phyloP scores from a whole-genome alignment of 2,113 vertebrate genomes.

The Pluvianellus socialis region DNA sequence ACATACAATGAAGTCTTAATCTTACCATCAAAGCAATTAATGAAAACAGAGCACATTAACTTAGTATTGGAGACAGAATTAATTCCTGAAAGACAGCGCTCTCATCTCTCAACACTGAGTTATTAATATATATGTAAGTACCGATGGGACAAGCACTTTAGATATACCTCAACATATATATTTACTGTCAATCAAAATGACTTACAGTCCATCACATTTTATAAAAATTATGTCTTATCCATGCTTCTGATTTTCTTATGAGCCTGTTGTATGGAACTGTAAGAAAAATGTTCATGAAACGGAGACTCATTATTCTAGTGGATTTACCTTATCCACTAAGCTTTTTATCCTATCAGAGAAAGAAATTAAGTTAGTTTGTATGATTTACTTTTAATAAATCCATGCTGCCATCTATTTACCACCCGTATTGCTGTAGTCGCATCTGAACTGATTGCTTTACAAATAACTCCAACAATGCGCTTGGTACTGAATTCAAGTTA shows the following conservation, averaged over 20 bases:
- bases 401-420: conserved; percentile 45
- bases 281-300: background rate
- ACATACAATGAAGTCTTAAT: conserved; percentile 28
- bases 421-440: background rate
- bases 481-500: background rate
- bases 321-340: conserved; percentile 44
- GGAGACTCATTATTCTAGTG: background rate
- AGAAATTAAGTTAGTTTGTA: conserved; percentile 44
- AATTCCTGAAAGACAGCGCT: background rate
- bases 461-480: background rate
- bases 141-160: background rate
- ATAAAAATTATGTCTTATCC: background rate
- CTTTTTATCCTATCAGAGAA: conserved; percentile 40
- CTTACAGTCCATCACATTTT: background rate
- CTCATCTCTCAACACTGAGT: background rate
- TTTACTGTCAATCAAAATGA: conserved; percentile 14
- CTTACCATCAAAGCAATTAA: conserved; percentile 32
- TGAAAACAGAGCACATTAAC: conserved; percentile 27
- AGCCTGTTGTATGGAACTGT: background rate
- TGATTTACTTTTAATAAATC: conserved; percentile 51
- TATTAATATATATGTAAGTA: background rate
- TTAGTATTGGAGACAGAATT: background rate
- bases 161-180: background rate
- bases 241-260: conserved; percentile 3
- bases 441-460: background rate